Conservation (phyloP, 2,797 vertebrate species). For the Poeciliopsis turneri region DNA sequence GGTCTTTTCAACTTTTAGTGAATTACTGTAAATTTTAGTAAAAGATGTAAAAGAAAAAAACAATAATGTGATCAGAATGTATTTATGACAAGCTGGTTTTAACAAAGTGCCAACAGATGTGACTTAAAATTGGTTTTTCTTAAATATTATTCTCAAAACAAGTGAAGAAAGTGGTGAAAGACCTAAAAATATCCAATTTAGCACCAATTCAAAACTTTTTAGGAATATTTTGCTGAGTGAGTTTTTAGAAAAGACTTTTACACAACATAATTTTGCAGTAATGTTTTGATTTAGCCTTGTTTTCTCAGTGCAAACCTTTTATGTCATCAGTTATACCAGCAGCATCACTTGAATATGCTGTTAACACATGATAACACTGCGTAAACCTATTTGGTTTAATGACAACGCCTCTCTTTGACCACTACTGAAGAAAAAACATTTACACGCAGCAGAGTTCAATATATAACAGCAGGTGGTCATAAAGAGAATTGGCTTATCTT, state of each 20-base stretch:
- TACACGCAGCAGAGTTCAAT: constrained; percentile 5
- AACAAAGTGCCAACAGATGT: neutral
- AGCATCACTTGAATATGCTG: constrained; percentile 37
- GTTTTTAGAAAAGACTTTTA: neutral
- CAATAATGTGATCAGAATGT: neutral
- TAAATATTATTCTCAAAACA: neutral
- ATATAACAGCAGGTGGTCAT: constrained; percentile 20
- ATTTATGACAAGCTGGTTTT: neutral
- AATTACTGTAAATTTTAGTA: neutral
- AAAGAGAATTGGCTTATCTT: constrained; percentile 41
- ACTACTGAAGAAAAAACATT: constrained; percentile 10
- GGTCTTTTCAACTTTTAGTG: neutral
- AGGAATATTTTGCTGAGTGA: neutral
- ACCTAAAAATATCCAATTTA: neutral
- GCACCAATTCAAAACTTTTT: neutral
- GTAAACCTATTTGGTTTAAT: constrained; percentile 39
- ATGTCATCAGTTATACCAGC: constrained; percentile 22
- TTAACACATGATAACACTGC: constrained; percentile 39
- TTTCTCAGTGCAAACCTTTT: constrained; percentile 5
- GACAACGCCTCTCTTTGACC: constrained; percentile 1
- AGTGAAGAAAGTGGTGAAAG: neutral
- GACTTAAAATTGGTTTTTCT: neutral
- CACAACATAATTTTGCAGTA: too few species aligned
- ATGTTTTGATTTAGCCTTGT: neutral
- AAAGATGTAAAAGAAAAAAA: neutral